Percentiles rank a stretch among this genome's conserved stretches.
phyloP scores from a whole-genome alignment of 2,797 vertebrate species.

The Sebastes nivosus region DNA sequence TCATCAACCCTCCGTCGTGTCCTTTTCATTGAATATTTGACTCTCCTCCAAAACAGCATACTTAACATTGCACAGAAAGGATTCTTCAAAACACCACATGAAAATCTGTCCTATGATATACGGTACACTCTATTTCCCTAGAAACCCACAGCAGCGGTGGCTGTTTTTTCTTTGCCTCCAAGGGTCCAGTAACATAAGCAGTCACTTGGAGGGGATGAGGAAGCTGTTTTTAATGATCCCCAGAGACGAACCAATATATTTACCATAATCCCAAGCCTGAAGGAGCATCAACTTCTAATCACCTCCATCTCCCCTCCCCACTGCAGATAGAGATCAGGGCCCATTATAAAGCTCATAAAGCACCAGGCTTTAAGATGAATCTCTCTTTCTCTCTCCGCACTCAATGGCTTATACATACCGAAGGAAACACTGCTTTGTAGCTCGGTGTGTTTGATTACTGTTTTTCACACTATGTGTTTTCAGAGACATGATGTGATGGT shows the following conservation, averaged over 20 bases:
- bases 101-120: not conserved
- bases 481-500: not conserved
- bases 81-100: not conserved
- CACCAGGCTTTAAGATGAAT: conserved; percentile 63
- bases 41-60: not conserved
- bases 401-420: conserved; percentile 13
- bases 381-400: conserved; percentile 15
- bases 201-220: conserved; percentile 56
- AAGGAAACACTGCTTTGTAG: conserved; percentile 23
- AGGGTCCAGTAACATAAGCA: conserved; percentile 63
- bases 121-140: not conserved
- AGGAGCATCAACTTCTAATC: conserved; percentile 79
- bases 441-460: conserved; percentile 10
- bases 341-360: conserved; percentile 73
- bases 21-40: not conserved
- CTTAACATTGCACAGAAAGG: not conserved
- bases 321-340: conserved; percentile 74
- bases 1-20: not conserved
- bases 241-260: conserved; percentile 66
- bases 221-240: conserved; percentile 76
- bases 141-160: conserved; percentile 14
- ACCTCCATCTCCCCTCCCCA: conserved; percentile 69
- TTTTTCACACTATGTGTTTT: conserved; percentile 14
- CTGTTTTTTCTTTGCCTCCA: conserved; percentile 46
- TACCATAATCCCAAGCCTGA: conserved; percentile 80